A percentile compares a stretch with the other conserved stretches of the same genome.
phyloP scores from a whole-genome alignment of 1,140 invertebrate genomes.

The Eueides isabella region DNA sequence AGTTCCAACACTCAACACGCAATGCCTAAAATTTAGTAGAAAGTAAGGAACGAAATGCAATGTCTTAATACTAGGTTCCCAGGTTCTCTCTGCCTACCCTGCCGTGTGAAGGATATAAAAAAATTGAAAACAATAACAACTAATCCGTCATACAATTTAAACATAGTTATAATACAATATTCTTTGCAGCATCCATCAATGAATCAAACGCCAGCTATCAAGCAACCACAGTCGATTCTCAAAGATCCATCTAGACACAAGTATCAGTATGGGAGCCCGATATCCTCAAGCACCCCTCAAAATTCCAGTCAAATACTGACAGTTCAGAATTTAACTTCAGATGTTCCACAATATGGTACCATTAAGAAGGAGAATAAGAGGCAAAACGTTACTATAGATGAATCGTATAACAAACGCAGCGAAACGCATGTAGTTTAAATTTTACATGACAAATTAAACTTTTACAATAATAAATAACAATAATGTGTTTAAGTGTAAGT shows the following conservation, averaged over 20 bases:
- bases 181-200: conserved; percentile 18
- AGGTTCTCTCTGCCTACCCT: too few relatives aligned
- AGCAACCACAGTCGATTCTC: conserved; percentile 84
- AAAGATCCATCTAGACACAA: conserved; percentile 84
- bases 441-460: neutral
- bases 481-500: conserved; percentile 32
- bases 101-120: too few relatives aligned
- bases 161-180: neutral
- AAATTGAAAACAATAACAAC: neutral
- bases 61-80: too few relatives aligned
- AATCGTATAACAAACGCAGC: conserved; percentile 70
- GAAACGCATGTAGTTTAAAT: conserved; percentile 75
- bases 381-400: conserved; percentile 77
- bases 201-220: conserved; percentile 67
- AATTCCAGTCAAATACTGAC: conserved; percentile 78
- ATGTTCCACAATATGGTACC: conserved; percentile 78
- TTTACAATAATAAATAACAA: conserved; percentile 29
- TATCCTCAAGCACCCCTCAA: conserved; percentile 72
- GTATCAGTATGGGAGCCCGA: conserved; percentile 80
- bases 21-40: too few relatives aligned
- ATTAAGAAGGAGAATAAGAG: conserved; percentile 80
- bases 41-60: too few relatives aligned
- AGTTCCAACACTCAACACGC: too few relatives aligned
- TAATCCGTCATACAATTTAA: neutral
- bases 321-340: conserved; percentile 74